These are phyloP conservation scores for Heliothis virescens DNA, from an alignment of 1,140 invertebrate genomes.

Conservation along the genomic window DNA sequence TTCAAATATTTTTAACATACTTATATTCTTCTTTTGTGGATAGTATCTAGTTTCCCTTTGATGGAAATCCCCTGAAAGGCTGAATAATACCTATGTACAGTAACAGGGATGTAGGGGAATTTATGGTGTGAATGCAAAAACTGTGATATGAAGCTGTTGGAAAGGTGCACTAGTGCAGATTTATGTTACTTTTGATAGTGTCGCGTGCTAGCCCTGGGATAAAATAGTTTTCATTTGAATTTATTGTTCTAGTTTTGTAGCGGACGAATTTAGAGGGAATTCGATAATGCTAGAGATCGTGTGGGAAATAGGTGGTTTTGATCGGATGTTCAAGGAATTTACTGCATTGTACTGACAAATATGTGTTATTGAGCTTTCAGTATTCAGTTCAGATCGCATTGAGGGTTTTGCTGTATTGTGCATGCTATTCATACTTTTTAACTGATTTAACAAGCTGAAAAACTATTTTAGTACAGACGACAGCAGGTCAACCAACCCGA, in stretches of 20 bases:
- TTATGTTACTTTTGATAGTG: slow-evolving; percentile 24
- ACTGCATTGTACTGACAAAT: too few relatives aligned
- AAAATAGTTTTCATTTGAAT: background rate
- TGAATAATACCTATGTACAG: background rate
- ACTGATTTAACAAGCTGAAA: too few relatives aligned
- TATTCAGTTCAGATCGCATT: too few relatives aligned
- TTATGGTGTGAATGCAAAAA: slow-evolving; percentile 31
- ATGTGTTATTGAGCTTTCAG: too few relatives aligned
- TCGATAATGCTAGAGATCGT: background rate
- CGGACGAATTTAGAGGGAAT: background rate
- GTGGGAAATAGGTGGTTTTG: background rate
- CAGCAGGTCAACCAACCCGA: too few relatives aligned
- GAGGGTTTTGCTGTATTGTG: too few relatives aligned
- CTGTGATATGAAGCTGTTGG: slow-evolving; percentile 34
- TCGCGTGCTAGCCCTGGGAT: background rate
- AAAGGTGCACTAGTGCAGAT: slow-evolving; percentile 5
- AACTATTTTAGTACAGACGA: too few relatives aligned
- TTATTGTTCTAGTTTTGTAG: background rate
- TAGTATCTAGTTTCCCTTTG: background rate
- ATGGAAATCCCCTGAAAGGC: slow-evolving; percentile 9
- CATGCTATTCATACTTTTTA: too few relatives aligned
- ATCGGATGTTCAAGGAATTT: too few relatives aligned
- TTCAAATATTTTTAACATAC: background rate
- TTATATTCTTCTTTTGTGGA: background rate
- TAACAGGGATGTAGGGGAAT: background rate